A percentile compares a stretch with the other conserved stretches of the same genome.
Evolutionary conservation across 2,888 invertebrate genomes (phyloP).

Genomic region (Congeria kusceri): DNA sequence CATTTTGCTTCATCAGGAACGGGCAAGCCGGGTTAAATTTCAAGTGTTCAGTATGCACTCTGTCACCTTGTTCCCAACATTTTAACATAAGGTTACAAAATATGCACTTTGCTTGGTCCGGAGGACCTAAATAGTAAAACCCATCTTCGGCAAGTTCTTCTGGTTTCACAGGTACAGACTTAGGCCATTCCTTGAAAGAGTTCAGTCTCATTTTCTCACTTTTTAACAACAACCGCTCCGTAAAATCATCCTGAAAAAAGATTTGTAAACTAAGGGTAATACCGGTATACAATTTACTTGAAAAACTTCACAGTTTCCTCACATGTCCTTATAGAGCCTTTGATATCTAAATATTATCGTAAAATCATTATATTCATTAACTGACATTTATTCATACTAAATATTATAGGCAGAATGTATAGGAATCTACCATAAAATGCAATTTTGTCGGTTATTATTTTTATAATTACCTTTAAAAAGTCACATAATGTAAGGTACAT

Average conservation of each 20-base stretch:
- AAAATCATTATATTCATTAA: too few relatives aligned
- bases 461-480: too few relatives aligned
- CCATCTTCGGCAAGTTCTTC: constrained; percentile 62
- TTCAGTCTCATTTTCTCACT: constrained; percentile 48
- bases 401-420: too few relatives aligned
- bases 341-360: too few relatives aligned
- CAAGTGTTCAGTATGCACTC: constrained; percentile 55
- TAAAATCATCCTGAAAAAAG: constrained; percentile 46
- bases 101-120: constrained; percentile 62
- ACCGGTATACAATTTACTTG: too few relatives aligned
- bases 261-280: too few relatives aligned
- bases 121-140: constrained; percentile 58
- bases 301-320: too few relatives aligned
- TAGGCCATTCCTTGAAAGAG: constrained; percentile 61
- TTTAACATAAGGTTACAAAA: constrained; percentile 66
- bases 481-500: too few relatives aligned
- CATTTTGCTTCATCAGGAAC: constrained; percentile 49
- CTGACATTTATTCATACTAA: too few relatives aligned
- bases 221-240: constrained; percentile 34
- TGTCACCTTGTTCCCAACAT: constrained; percentile 62
- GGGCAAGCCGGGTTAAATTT: constrained; percentile 60
- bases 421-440: too few relatives aligned
- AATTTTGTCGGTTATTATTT: too few relatives aligned
- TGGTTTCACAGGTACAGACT: constrained; percentile 45
- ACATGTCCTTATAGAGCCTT: too few relatives aligned